Base-by-base conservation (phyloP, 1,140 invertebrate species). In the Reticulitermes speratus region DNA sequence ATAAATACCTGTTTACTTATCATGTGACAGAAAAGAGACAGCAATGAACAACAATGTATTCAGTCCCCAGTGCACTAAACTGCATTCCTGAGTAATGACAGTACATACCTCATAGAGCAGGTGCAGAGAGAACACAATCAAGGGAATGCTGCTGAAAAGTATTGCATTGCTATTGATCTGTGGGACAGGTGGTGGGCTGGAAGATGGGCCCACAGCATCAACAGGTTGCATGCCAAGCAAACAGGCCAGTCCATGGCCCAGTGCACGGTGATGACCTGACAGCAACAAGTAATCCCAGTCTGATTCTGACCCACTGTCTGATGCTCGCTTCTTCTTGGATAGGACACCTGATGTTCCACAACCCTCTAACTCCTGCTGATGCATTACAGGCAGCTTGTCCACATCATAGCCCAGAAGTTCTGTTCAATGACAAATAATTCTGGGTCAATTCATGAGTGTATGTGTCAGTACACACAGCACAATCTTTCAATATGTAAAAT, bases 111-210 rank as follows among this genome's bases (percentile, higher is more conserved):
- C 97, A 90, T 98, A 98, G 0, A 98, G 91, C 21, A 98, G 91
- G 92, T 99, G 98, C 59, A 99, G 91, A 0, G 95, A 93, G 90
- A 95, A 97, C 81, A 98, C 92, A 45, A 98, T 93, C 48, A 95
- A 90, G 25, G 96, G 93, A 19, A 97, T 93, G 88, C 96, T 94
- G 0, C 93, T 92, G 89, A 97, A 98, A 2, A 98, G 91, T 30
- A 94, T 90, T 3, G 96, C 93, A 87, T 93, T 93, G 2, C 91
- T 91, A 87, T 96, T 96, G 45, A 96, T 93, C 88, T 93, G 91
- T 21, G 16, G 82, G 83, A 84, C 44, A 45, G 65, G 25, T 9
- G 9, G 86, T 87, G 75, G 88, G 59, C 25, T 30, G n/a, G 44
- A 44, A 23, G 48, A 16, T 32, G 65, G 32, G 55, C 38, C n/a